Base-by-base conservation (phyloP, 2,113 vertebrate species). In the Charadrius vociferus region DNA sequence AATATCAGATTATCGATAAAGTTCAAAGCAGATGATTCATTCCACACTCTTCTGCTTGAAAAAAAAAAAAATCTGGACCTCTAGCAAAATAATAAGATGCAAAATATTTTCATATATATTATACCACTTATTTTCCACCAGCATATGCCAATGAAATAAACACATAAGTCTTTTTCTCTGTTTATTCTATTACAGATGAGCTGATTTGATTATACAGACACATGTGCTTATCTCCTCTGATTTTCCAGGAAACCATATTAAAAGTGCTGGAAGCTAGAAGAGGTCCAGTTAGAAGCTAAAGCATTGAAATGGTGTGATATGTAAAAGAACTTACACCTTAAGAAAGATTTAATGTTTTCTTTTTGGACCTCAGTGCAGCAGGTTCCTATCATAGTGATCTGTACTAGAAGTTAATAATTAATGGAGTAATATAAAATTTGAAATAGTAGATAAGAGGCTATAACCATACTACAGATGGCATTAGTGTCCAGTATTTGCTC, bases 401-500 rank as follows among this genome's bases (percentile, higher is more conserved):
- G 61, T 78, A 74, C 41, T 81, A 17, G 32, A 52, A 68, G 43
- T 91, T 81, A 92, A 95, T 84, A 91, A 95, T 91, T 91, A 81
- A 95, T 68, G 27, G 61, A 52, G 14, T 39, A 59, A 75, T 52
- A 86, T 50, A 74, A 91, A 58, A 80, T 27, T 55, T 39, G n/a
- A 78, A 88, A 66, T 58, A 86, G 17, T 26, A 59, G 72, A 59
- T 50, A 63, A 7, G 7, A 90, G 41, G 10, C 58, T 86, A 55
- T 74, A 83, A 53, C 68, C 88, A 83, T 61, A 56, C 21, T 78
- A 41, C 6, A 52, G 56, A 78, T 41, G 27, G 18, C 49, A 62
- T 70, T 70, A 50, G 9, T 70, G 50, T 66, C 63, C 32, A 4
- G 13, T 41, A 37, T 79, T 81, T 72, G 15, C 39, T 86, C 24